Percentiles rank a stretch among this genome's conserved stretches.
These are phyloP conservation scores for Prionailurus viverrinus DNA, from an alignment of 2,113 vertebrate species.

Conservation along the genomic window DNA sequence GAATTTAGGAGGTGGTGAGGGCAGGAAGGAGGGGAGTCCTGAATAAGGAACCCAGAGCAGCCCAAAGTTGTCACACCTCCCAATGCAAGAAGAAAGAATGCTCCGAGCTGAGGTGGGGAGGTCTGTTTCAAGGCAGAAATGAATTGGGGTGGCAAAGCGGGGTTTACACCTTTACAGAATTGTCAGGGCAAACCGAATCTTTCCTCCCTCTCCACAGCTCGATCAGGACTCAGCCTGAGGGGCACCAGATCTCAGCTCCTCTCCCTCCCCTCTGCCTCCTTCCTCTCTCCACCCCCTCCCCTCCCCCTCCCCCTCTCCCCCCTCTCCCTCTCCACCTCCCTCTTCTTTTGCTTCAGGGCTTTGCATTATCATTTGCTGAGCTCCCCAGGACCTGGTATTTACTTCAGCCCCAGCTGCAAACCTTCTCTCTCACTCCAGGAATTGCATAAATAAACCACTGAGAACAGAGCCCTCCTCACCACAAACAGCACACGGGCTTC, in stretches of 20 bases:
- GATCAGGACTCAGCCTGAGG: neutral
- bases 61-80: neutral
- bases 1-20: neutral
- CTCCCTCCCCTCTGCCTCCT: too few species aligned
- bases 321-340: neutral
- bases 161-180: neutral
- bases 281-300: too few species aligned
- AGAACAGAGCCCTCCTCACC: neutral
- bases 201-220: neutral
- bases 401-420: neutral
- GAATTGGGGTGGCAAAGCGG: neutral
- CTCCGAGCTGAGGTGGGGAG: neutral
- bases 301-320: too few species aligned
- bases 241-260: neutral
- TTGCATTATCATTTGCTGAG: neutral
- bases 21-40: neutral
- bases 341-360: neutral
- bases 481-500: neutral
- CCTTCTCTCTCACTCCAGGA: conserved; percentile 3
- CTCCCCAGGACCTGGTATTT: neutral
- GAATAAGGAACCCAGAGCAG: neutral
- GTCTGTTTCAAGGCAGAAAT: neutral
- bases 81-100: neutral
- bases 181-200: neutral
- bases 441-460: conserved; percentile 12